phyloP scores from a whole-genome alignment of 2,888 invertebrate species.

The Scaptomyza cyrtandrae region DNA sequence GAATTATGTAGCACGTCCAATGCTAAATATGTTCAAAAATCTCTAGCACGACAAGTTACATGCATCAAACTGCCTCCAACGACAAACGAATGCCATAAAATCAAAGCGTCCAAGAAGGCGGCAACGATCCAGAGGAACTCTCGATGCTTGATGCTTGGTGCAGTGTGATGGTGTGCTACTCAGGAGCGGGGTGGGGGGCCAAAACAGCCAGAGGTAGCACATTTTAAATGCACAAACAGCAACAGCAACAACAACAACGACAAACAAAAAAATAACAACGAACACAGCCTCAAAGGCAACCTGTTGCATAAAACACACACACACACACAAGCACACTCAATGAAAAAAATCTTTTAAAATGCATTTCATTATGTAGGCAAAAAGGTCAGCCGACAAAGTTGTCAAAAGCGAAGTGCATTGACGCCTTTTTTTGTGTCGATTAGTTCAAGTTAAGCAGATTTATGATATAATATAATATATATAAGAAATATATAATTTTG shows the following conservation, averaged over 20 bases:
- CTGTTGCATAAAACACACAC: conserved; percentile 63
- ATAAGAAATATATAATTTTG: background rate
- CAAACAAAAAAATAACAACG: conserved; percentile 6
- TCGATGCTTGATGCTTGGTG: too few species aligned
- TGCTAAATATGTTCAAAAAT: conserved; percentile 75
- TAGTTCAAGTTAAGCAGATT: too few species aligned
- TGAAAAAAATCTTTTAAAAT: conserved; percentile 57
- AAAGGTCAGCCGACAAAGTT: conserved; percentile 32
- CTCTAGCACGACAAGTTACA: conserved; percentile 74
- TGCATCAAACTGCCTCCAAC: conserved; percentile 74
- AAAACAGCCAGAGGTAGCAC: conserved; percentile 25
- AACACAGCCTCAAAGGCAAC: conserved; percentile 58
- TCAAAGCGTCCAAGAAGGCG: conserved; percentile 68
- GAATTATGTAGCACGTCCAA: conserved; percentile 73
- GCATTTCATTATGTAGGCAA: conserved; percentile 61
- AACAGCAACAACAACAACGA: conserved; percentile 23
- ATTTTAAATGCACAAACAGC: conserved; percentile 53
- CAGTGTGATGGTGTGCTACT: too few species aligned
- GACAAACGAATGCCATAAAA: conserved; percentile 71
- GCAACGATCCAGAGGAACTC: conserved; percentile 45
- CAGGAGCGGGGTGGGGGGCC: background rate
- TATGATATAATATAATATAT: too few species aligned
- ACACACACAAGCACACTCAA: conserved; percentile 33
- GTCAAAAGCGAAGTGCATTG: conserved; percentile 4
- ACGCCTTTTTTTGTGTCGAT: background rate